phyloP scores from a whole-genome alignment of 2,888 invertebrate genomes.

The Plagodis pulveraria region DNA sequence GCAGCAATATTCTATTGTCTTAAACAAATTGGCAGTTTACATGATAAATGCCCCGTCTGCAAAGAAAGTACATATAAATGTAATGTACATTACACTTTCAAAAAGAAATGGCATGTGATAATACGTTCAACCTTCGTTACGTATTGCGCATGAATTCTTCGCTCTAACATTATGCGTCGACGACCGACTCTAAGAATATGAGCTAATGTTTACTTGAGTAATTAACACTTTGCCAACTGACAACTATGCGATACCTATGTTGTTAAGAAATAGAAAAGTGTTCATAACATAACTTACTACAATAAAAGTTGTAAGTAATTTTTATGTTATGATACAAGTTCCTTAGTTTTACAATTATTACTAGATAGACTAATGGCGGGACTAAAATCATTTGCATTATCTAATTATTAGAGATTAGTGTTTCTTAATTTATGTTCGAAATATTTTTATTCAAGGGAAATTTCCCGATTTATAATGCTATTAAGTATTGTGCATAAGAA shows the following conservation, averaged over 20 bases:
- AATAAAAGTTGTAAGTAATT: background rate
- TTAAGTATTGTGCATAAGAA: too few species aligned
- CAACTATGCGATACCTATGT: slow-evolving; percentile 3
- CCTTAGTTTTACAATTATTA: too few species aligned
- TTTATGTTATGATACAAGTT: too few species aligned
- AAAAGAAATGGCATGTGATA: slow-evolving; percentile 33
- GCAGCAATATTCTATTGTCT: background rate
- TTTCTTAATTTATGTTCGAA: too few species aligned
- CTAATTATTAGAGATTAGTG: too few species aligned
- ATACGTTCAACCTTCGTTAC: slow-evolving; percentile 23
- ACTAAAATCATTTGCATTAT: too few species aligned
- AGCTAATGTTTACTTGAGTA: slow-evolving; percentile 29
- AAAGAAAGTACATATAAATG: slow-evolving; percentile 27
- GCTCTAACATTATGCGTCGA: background rate
- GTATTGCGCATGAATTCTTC: slow-evolving; percentile 19
- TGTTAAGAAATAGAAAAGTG: slow-evolving; percentile 7
- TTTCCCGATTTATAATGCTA: too few species aligned
- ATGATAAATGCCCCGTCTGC: slow-evolving; percentile 6
- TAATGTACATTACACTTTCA: slow-evolving; percentile 30
- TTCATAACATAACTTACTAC: background rate
- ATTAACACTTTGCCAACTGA: slow-evolving; percentile 19
- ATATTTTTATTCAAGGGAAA: too few species aligned
- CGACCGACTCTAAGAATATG: slow-evolving; percentile 20
- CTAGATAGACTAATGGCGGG: too few species aligned
- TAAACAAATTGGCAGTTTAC: slow-evolving; percentile 1